phyloP scores from a whole-genome alignment of 2,113 vertebrate species.

The Madoqua kirkii region DNA sequence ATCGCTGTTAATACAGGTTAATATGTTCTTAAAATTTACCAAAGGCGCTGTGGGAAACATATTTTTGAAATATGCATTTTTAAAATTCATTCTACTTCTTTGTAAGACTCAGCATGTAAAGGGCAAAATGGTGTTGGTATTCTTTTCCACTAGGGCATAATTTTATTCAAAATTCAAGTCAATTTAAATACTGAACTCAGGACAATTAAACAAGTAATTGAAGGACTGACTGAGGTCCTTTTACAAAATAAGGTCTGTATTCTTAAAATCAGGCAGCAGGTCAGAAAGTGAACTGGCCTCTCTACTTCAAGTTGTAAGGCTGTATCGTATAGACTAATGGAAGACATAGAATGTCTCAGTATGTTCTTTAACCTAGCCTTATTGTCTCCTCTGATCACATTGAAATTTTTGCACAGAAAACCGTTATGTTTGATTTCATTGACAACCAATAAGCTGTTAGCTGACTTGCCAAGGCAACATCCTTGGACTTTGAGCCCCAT shows the following conservation, averaged over 20 bases:
- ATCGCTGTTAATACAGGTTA: neutral
- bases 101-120: neutral
- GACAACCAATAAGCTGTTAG: neutral
- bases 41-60: neutral
- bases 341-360: neutral
- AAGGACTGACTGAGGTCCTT: neutral
- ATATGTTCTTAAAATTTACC: neutral
- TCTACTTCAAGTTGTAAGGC: neutral
- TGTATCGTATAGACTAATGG: neutral
- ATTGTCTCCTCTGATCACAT: neutral
- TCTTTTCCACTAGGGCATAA: neutral
- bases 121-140: neutral
- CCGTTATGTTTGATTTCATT: neutral
- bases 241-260: neutral
- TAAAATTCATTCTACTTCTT: neutral
- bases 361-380: neutral
- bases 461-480: neutral
- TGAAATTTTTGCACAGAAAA: neutral
- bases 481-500: neutral
- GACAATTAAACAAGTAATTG: neutral
- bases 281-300: neutral
- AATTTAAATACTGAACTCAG: neutral
- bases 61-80: neutral
- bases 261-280: neutral
- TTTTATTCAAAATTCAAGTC: slow-evolving; percentile 15